A percentile compares a stretch with the other conserved stretches of the same genome.
These are phyloP conservation scores for Campylomormyrus tamandua DNA, from an alignment of 2,113 vertebrate species.

Conservation along the genomic window DNA sequence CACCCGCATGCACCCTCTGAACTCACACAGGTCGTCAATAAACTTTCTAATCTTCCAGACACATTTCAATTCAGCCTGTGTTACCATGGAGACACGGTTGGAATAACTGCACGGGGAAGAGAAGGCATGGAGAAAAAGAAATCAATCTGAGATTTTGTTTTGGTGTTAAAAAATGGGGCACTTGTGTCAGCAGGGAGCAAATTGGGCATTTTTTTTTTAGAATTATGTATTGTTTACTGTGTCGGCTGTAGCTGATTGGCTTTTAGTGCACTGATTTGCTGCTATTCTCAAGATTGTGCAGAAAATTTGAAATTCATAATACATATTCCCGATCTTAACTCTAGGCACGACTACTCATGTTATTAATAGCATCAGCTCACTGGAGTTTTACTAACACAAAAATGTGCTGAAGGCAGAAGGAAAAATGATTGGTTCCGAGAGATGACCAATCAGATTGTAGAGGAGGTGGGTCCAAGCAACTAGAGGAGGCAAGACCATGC, in stretches of 20 bases:
- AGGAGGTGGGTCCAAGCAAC: too few relatives aligned
- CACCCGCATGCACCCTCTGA: background rate
- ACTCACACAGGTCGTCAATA: conserved; percentile 41
- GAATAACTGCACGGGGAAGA: conserved; percentile 22
- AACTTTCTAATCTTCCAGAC: conserved; percentile 31
- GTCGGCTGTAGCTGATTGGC: background rate
- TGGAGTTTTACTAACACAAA: too few relatives aligned
- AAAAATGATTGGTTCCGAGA: too few relatives aligned
- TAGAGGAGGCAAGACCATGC: too few relatives aligned
- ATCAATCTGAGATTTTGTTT: conserved; percentile 10
- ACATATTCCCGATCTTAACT: background rate
- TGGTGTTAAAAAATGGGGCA: background rate
- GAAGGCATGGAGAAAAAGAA: conserved; percentile 13
- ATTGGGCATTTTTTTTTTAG: background rate
- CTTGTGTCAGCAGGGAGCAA: background rate
- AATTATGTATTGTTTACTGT: background rate
- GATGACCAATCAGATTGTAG: too few relatives aligned
- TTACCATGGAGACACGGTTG: conserved; percentile 42
- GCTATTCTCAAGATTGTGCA: background rate
- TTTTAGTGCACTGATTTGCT: background rate
- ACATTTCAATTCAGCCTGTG: conserved; percentile 35
- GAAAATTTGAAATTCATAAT: background rate
- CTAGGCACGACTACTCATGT: background rate
- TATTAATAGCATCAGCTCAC: background rate
- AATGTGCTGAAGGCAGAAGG: too few relatives aligned